Conservation (phyloP, 2,888 invertebrate genomes). For the Drosophila mimetica region DNA sequence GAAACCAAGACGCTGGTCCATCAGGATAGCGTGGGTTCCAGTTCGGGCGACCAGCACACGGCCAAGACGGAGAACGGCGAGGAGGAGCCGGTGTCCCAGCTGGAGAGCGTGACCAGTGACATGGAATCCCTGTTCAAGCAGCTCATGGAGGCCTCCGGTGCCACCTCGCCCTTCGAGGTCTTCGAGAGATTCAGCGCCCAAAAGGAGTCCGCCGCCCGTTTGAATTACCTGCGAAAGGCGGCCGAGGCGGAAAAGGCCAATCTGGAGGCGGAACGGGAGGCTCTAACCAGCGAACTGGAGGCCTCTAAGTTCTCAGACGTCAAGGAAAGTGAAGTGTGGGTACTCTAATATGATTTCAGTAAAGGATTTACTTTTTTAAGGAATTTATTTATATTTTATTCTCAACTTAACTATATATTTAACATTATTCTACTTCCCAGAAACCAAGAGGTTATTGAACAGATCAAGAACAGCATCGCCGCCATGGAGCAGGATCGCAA, state of each 20-base stretch:
- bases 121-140: slow-evolving; percentile 90
- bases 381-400: no score
- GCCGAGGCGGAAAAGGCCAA: slow-evolving; percentile 90
- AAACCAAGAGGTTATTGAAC: slow-evolving; percentile 89
- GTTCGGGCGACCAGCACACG: slow-evolving; percentile 83
- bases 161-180: slow-evolving; percentile 90
- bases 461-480: slow-evolving; percentile 87
- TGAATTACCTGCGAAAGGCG: slow-evolving; percentile 89
- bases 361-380: no score
- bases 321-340: slow-evolving; percentile 92
- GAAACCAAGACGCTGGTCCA: slow-evolving; percentile 86
- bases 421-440: slow-evolving; percentile 83
- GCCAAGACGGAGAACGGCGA: slow-evolving; percentile 82
- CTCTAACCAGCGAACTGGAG: slow-evolving; percentile 89
- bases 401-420: background rate
- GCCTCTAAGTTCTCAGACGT: slow-evolving; percentile 91
- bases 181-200: slow-evolving; percentile 90
- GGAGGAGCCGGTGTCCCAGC: slow-evolving; percentile 80
- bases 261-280: slow-evolving; percentile 88
- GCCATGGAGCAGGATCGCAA: slow-evolving; percentile 85
- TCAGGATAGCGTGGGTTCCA: slow-evolving; percentile 87
- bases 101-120: slow-evolving; percentile 78
- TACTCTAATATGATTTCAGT: background rate
- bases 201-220: slow-evolving; percentile 89
- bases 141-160: slow-evolving; percentile 91